A percentile compares a stretch with the other conserved stretches of the same genome.
These are phyloP conservation scores for Agonum fuliginosum DNA, from an alignment of 2,888 invertebrate species.

Conservation along the genomic window DNA sequence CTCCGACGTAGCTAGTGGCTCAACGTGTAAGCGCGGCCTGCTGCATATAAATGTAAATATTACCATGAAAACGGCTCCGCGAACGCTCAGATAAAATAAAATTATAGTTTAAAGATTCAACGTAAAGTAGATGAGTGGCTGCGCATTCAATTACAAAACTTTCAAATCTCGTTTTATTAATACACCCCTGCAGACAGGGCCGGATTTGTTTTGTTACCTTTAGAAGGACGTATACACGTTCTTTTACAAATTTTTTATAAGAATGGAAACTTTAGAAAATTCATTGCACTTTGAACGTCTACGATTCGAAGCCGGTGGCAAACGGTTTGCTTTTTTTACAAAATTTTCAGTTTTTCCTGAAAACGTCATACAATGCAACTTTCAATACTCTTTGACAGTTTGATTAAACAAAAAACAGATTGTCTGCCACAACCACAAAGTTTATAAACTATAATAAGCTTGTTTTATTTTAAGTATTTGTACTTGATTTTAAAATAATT, in stretches of 20 bases:
- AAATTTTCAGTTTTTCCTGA: no score
- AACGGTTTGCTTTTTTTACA: no score
- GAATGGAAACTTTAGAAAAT: no score
- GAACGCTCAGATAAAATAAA: constrained; percentile 64
- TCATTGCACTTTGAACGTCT: no score
- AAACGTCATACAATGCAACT: no score
- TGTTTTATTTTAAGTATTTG: no score
- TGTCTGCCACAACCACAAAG: no score
- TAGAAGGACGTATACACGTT: not conserved
- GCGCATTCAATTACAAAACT: constrained; percentile 57
- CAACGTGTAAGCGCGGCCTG: constrained; percentile 44
- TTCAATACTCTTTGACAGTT: no score
- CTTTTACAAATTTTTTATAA: not conserved
- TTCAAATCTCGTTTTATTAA: constrained; percentile 58
- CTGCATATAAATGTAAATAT: constrained; percentile 59
- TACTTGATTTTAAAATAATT: no score
- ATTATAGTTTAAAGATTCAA: constrained; percentile 68
- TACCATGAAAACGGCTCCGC: constrained; percentile 52
- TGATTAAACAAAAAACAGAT: no score
- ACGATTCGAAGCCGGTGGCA: no score
- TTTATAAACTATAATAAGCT: no score
- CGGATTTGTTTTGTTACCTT: constrained; percentile 15
- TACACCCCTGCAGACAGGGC: constrained; percentile 30
- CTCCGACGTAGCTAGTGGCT: constrained; percentile 39
- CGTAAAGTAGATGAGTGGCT: constrained; percentile 58